Evolutionary conservation across 92 coral and sea anemone genomes (phyloP), one percentile per base, ranked within the genome.

Genomic region (Epizoanthus fatuus): DNA sequence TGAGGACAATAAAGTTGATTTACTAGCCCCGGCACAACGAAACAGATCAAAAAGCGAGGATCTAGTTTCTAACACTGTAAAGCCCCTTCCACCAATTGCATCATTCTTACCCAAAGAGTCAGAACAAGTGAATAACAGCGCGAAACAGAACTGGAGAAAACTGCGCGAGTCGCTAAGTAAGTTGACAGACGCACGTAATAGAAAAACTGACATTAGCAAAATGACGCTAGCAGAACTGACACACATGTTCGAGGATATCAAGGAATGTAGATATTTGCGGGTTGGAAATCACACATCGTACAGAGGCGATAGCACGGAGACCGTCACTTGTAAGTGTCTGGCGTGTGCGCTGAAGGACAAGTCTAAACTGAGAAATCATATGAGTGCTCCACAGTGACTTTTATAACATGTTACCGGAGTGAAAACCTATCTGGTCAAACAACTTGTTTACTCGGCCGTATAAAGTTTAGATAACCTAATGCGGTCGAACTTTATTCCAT

Each of bases 231-330:
- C 75, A 64, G 96, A 94, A 42, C 78, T 94, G 17, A 92, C 94
- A 5, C 91, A 86, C 15, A 74, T 94, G 73, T 94, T 90, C 42
- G 96, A 93, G 73, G 98, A 93, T 19, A 94, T 94, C 42, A 88
- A 93, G 35, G 96, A 94, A 72, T 94, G 98, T 79, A 71, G 98
- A 69, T 94, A 94, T 79, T 83, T 94, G 39, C 93, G 98, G 39
- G 91, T 90, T 35, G 98, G 96, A 2, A 87, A 63, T 65, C 92
- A 94, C 7, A 92, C 96, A 25, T 78, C 88, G 3, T 94, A 78
- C 69, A 81, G 86, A 13, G 93, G 90, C 0, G 95, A 94, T 15
- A 91, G 90, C 13, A 82, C 80, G 2, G 90, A 87, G 39, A 81
- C 74, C 42, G 63, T 14, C 4, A 85, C 83, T 20, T 94, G 98